Base-by-base conservation (phyloP, 2,113 vertebrate species). In the Anolis sagrei region DNA sequence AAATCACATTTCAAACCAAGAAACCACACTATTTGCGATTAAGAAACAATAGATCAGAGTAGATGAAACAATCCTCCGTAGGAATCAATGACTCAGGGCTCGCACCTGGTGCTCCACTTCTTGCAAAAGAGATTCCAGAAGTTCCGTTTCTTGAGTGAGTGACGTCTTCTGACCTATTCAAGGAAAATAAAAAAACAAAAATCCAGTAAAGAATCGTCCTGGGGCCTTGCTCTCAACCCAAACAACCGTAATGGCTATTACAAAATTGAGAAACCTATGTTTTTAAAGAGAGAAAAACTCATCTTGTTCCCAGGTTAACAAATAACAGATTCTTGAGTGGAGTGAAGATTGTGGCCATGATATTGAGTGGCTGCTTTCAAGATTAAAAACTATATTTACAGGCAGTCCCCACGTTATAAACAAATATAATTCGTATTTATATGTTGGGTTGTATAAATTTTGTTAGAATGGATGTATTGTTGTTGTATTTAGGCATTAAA, bases 61-160 rank as follows among this genome's bases (percentile, higher is more conserved):
- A 11, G 25, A 7, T 13, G 7, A 62, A 62, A 58, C 6, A 34
- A 34, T 73, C 14, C 74, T 82, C 58, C 54, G 81, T 32, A 79
- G 39, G 73, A 81, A 80, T 88, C 77, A 16, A 70, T 18, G 7
- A 79, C 80, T 91, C 81, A 76, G 85, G 80, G 29, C 79, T 32
- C 92, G 96, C 86, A 99, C 98, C 98, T 99, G 98, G 94, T 99
- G 99, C 81, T 99, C 98, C 68, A 99, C 98, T 94, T 99, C 98
- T 90, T 99, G 98, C 91, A 99, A 96, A 25, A 99, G 95, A 80
- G 98, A 99, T 95, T 99, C 99, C 91, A 99, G 95, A 89, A 99
- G 97, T 90, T 99, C 99, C 0, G 99, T 99, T 97, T 99, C 99
- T 95, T 99, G 98, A 76, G 99, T 99, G 89, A 99, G 96, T 2